Evolutionary conservation across 2,797 vertebrate genomes (phyloP), one percentile per base, ranked within the genome.

Genomic region (Amniataba percoides): DNA sequence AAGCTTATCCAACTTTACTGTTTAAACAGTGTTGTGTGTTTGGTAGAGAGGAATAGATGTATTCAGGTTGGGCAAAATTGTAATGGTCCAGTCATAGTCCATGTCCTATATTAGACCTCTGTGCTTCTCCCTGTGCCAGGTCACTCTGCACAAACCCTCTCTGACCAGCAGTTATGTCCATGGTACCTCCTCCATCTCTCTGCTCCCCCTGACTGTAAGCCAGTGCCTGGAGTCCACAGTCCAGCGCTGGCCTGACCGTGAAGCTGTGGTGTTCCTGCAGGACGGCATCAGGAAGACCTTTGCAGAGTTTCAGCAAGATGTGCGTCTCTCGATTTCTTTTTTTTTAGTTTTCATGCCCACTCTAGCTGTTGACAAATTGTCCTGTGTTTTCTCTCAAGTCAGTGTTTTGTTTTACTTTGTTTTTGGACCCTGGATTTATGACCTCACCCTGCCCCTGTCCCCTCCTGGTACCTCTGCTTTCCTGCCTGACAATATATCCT

Each of bases 251-350:
- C 97, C 97, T 0, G 88, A 97, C 40, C 93, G 89, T 0, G 95
- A 98, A 5, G 97, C 97, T 1, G 9, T 98, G 75, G 91, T 97
- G 2, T 95, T 96, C 77, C 18, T 82, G 77, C 83, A 92, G 2
- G 94, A 96, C 0, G 93, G 94, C 8, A 12, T 96, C 64, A 93
- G 96, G 52, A 95, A 95, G 89, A 97, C 95, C 0, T 99, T 97
- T 88, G 91, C 92, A 27, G 94, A 96, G 56, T 91, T 98, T 77
- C 96, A 96, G 51, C 86, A 95, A 71, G 96, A 98, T 78, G 97
- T 98, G 64, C 13, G 95, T 90, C 27, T 53, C 13, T 23, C 15
- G 9, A 61, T 23, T 43, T n/a, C n/a, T n/a, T n/a, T n/a, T n/a
- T n/a, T n/a, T n/a, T n/a, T n/a, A n/a, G n/a, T n/a, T n/a, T n/a